These are phyloP conservation scores for Acinonyx jubatus DNA, from an alignment of 2,113 vertebrate species.

Conservation along the genomic window DNA sequence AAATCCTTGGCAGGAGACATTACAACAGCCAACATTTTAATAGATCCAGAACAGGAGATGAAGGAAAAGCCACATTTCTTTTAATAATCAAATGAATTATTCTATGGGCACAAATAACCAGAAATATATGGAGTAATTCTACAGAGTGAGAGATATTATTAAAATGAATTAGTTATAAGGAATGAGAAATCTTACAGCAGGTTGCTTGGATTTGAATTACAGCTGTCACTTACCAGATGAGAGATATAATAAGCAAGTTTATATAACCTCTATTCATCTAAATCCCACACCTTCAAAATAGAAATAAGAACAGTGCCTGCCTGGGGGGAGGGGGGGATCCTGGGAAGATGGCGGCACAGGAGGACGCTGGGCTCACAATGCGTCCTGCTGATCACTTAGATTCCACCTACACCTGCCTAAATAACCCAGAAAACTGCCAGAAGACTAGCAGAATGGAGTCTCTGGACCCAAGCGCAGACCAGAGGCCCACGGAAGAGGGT, in stretches of 20 bases:
- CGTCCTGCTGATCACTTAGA: no score
- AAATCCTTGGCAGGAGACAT: background rate
- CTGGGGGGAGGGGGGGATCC: no score
- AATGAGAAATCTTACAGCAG: background rate
- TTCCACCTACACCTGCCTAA: no score
- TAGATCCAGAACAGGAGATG: background rate
- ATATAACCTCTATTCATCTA: background rate
- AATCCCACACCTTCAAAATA: background rate
- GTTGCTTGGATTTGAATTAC: background rate
- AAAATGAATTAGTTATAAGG: background rate
- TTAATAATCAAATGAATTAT: background rate
- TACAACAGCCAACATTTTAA: background rate
- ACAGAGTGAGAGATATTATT: background rate
- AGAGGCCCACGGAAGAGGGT: no score
- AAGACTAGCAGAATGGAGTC: fast-evolving
- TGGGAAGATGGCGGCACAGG: no score
- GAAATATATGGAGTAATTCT: background rate
- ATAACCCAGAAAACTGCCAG: no score
- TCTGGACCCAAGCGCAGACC: no score
- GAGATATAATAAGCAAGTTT: background rate
- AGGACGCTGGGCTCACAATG: no score
- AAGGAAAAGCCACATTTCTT: background rate
- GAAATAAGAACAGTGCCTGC: background rate
- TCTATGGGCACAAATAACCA: background rate
- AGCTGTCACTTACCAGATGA: background rate